Percentiles rank a stretch among this genome's conserved stretches.
These are phyloP conservation scores for Moxostoma hubbsi DNA, from an alignment of 2,797 vertebrate species.

Conservation along the genomic window DNA sequence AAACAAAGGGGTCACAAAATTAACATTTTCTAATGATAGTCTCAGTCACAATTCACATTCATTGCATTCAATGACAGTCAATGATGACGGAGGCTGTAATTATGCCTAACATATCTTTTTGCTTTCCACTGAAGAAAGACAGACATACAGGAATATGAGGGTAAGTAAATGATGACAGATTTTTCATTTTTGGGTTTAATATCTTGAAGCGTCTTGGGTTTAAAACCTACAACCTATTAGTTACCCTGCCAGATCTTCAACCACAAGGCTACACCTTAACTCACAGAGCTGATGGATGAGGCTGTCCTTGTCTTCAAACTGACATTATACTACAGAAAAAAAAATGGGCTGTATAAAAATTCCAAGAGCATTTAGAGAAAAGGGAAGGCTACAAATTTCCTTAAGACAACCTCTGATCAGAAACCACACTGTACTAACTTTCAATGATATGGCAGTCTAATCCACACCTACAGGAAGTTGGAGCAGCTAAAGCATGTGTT, in stretches of 20 bases:
- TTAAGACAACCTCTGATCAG: background rate
- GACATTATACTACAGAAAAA: too few species aligned
- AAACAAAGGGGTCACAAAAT: background rate
- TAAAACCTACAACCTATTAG: too few species aligned
- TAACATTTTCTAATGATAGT: background rate
- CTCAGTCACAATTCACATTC: too few species aligned
- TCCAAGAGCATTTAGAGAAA: too few species aligned
- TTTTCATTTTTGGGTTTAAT: background rate
- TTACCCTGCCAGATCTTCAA: too few species aligned
- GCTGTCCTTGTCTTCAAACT: background rate
- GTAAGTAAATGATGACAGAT: background rate
- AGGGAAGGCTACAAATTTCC: too few species aligned
- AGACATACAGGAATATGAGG: background rate
- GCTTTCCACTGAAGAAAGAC: background rate
- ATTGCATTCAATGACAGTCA: too few species aligned
- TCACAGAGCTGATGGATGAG: background rate
- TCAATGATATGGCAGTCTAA: background rate
- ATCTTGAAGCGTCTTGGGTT: too few species aligned
- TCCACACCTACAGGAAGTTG: slow-evolving; percentile 28
- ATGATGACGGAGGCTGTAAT: too few species aligned
- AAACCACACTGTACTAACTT: background rate
- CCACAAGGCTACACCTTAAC: too few species aligned
- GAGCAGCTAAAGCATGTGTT: background rate
- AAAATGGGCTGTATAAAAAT: too few species aligned
- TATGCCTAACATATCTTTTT: background rate